phyloP scores from a whole-genome alignment of 2,113 vertebrate species.

The Vulpes ferrilata region DNA sequence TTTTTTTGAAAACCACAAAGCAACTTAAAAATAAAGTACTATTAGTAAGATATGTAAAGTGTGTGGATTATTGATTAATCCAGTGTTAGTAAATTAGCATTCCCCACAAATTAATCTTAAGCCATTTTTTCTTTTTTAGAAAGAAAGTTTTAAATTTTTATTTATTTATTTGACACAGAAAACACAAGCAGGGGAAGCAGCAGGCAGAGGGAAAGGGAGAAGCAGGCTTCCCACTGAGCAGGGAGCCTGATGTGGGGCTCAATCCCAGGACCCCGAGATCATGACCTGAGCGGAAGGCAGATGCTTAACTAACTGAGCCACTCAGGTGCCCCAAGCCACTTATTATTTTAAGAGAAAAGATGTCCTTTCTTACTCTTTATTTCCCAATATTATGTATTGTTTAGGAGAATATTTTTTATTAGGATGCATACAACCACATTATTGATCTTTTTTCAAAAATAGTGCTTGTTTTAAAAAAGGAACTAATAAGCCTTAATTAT shows the following conservation, averaged over 20 bases:
- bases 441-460: conserved; percentile 44
- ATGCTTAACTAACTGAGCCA: too few relatives aligned
- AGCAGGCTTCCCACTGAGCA: too few relatives aligned
- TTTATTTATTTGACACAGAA: neutral
- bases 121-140: neutral
- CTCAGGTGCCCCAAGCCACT: neutral
- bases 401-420: conserved; percentile 35
- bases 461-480: conserved; percentile 15
- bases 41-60: neutral
- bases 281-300: too few relatives aligned
- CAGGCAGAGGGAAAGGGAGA: too few relatives aligned
- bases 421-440: neutral
- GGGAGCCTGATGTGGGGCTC: too few relatives aligned
- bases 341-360: conserved; percentile 30
- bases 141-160: too few relatives aligned
- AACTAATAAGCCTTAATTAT: neutral
- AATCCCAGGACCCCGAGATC: too few relatives aligned
- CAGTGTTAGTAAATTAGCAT: neutral
- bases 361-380: neutral
- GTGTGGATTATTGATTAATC: neutral
- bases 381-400: neutral
- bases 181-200: too few relatives aligned
- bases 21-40: neutral
- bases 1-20: neutral
- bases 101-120: neutral